These are phyloP conservation scores for Trichonephila inaurata DNA, from an alignment of 1,140 invertebrate species.

Conservation along the genomic window DNA sequence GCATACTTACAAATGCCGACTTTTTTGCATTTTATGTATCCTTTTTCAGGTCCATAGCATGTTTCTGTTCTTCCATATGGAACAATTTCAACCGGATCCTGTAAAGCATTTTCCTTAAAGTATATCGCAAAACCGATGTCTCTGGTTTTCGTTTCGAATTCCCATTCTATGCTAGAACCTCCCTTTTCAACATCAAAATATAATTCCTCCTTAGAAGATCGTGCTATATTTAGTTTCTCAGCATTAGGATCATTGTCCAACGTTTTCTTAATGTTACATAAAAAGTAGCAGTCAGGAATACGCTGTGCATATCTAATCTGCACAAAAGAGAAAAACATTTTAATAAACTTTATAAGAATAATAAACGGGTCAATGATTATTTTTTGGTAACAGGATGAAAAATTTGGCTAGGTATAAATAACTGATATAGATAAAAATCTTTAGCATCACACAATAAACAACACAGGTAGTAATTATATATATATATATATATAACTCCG, in stretches of 20 bases:
- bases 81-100: background rate
- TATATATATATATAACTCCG: too few species aligned
- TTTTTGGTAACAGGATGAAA: too few species aligned
- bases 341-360: too few species aligned
- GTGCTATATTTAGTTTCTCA: background rate
- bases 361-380: too few species aligned
- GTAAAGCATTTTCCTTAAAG: background rate
- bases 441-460: too few species aligned
- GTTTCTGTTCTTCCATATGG: slow-evolving; percentile 42
- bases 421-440: too few species aligned
- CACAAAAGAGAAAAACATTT: slow-evolving; percentile 59
- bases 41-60: background rate
- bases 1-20: slow-evolving; percentile 29
- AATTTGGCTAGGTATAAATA: too few species aligned
- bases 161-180: background rate
- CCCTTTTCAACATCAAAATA: background rate
- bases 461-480: too few species aligned
- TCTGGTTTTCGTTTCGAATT: slow-evolving; percentile 28
- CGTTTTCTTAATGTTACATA: slow-evolving; percentile 79
- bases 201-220: background rate
- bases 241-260: background rate
- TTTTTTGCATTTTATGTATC: slow-evolving; percentile 25
- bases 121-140: slow-evolving; percentile 12
- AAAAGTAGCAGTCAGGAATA: slow-evolving; percentile 88
- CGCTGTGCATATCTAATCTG: slow-evolving; percentile 88